These are phyloP conservation scores for Phoxinus dragarum DNA, from an alignment of 2,797 vertebrate species.

Conservation along the genomic window DNA sequence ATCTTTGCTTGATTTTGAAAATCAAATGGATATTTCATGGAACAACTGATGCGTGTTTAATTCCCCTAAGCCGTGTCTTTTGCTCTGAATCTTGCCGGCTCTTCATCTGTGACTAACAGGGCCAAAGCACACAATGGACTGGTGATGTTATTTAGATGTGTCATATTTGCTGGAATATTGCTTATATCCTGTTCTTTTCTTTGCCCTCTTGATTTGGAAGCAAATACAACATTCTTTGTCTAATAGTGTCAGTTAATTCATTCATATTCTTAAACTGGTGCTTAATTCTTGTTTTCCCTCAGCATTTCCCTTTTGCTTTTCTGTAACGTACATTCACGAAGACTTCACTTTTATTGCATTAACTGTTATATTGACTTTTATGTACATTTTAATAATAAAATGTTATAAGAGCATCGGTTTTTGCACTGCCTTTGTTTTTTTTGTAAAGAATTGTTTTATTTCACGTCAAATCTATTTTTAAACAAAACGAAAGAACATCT, in stretches of 20 bases:
- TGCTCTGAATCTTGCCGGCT: neutral
- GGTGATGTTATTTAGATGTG: neutral
- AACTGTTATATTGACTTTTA: conserved; percentile 72
- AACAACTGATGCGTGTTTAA: conserved; percentile 32
- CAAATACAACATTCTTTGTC: conserved; percentile 45
- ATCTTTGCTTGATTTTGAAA: conserved; percentile 31
- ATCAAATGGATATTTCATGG: conserved; percentile 31
- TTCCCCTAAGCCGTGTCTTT: neutral
- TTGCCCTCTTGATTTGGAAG: conserved; percentile 25
- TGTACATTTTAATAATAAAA: conserved; percentile 76
- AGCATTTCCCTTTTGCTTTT: conserved; percentile 58
- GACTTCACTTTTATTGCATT: conserved; percentile 64
- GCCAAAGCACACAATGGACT: conserved; percentile 15
- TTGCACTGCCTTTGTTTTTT: neutral
- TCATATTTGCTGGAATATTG: conserved; percentile 12
- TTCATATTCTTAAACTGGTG: conserved; percentile 59
- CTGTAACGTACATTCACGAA: conserved; percentile 47
- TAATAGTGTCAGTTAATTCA: conserved; percentile 61
- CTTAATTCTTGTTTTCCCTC: conserved; percentile 58
- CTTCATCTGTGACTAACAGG: neutral
- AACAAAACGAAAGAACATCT: conserved; percentile 13
- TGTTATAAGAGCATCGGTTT: conserved; percentile 32
- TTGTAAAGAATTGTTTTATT: neutral
- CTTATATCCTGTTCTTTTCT: conserved; percentile 23
- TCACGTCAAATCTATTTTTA: neutral